Percentiles rank a stretch among this genome's conserved stretches.
These are phyloP conservation scores for Heliocidaris erythrogramma DNA, from an alignment of 35 echinoderm and acorn worm species.

Conservation along the genomic window DNA sequence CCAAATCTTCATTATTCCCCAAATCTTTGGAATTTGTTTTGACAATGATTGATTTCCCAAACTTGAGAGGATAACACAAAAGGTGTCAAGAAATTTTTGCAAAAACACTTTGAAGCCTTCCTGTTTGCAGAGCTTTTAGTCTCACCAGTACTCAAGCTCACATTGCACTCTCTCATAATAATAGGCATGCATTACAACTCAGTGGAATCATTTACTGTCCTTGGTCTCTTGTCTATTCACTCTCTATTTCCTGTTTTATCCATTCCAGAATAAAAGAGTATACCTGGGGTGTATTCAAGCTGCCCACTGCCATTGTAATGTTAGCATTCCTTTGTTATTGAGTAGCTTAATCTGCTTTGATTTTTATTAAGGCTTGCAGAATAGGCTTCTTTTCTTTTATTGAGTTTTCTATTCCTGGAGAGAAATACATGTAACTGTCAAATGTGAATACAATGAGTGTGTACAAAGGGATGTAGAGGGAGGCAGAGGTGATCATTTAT, in stretches of 20 bases:
- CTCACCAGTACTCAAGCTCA: background rate
- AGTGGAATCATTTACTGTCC: background rate
- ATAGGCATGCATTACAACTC: too few relatives aligned
- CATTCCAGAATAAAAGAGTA: background rate
- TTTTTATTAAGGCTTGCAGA: background rate
- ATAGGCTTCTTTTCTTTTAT: slow-evolving; percentile 13
- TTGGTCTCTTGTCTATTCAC: background rate
- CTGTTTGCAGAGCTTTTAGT: background rate
- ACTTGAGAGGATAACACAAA: background rate
- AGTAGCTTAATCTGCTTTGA: slow-evolving; percentile 39
- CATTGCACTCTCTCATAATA: background rate
- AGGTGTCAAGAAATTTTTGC: background rate
- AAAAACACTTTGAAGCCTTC: slow-evolving; percentile 4
- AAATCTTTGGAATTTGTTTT: background rate
- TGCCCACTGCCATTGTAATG: background rate
- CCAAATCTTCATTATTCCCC: background rate
- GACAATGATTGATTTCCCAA: slow-evolving; percentile 3
- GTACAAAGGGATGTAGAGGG: slow-evolving; percentile 15
- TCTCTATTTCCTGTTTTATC: background rate
- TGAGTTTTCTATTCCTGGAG: background rate
- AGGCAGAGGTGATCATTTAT: background rate
- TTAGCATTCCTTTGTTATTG: slow-evolving; percentile 29
- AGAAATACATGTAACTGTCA: slow-evolving; percentile 7
- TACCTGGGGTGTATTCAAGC: background rate
- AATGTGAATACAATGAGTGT: slow-evolving; percentile 11